Evolutionary conservation across 2,888 invertebrate species (phyloP).

Genomic region (Yponomeuta evonymella): DNA sequence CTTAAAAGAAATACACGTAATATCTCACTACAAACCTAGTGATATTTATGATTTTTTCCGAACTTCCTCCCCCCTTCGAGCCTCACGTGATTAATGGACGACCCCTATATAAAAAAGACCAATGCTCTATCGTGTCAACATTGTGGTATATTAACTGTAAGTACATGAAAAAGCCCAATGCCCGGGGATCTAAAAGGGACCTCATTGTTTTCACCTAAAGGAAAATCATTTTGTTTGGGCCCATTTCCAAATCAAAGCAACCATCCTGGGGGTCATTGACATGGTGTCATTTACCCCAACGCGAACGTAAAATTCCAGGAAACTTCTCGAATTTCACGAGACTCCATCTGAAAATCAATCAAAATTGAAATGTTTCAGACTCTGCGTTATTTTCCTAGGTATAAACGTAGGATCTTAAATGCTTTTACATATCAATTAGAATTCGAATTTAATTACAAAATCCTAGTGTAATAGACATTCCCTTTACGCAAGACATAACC

Average conservation of each 20-base stretch:
- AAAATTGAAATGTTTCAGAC: background rate
- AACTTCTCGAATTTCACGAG: conserved; percentile 6
- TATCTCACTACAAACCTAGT: no score
- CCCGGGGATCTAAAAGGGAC: background rate
- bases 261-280: background rate
- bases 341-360: background rate
- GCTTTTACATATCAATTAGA: no score
- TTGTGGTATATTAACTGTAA: background rate
- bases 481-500: no score
- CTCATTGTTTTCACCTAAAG: background rate
- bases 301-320: conserved; percentile 21
- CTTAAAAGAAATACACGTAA: no score
- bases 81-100: no score
- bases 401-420: no score
- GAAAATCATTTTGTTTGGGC: background rate
- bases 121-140: no score
- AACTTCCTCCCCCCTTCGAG: no score
- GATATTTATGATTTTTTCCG: no score
- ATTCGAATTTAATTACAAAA: no score
- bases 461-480: no score
- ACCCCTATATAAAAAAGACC: no score
- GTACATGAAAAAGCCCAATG: background rate
- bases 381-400: background rate
- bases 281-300: conserved; percentile 18
- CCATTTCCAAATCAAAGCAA: background rate